Evolutionary conservation across 1,140 invertebrate genomes (phyloP).

Genomic region (Lysiphlebus fabarum): DNA sequence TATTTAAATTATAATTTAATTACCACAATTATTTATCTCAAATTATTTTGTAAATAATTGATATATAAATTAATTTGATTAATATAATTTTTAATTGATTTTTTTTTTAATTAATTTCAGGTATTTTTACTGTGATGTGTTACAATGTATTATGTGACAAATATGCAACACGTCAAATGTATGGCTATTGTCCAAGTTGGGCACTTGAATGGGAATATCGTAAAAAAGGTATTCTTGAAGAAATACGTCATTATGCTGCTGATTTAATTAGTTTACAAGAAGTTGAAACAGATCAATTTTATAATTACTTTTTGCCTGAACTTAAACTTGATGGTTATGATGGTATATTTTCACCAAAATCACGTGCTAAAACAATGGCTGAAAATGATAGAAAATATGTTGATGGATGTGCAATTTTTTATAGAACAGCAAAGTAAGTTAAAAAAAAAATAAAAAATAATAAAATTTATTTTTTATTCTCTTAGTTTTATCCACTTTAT

Average conservation of each 20-base stretch:
- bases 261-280: conserved; percentile 98
- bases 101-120: conserved; percentile 53
- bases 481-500: background rate
- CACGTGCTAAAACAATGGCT: conserved; percentile 96
- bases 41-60: too few relatives aligned
- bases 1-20: too few relatives aligned
- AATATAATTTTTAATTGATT: background rate
- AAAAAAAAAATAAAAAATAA: too few relatives aligned
- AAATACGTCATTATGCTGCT: conserved; percentile 93
- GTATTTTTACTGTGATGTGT: conserved; percentile 98
- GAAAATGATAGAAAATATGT: conserved; percentile 96
- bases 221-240: conserved; percentile 95
- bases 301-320: conserved; percentile 94
- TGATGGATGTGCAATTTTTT: conserved; percentile 99
- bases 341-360: conserved; percentile 99
- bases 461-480: conserved; percentile 30
- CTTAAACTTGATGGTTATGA: conserved; percentile 90
- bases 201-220: conserved; percentile 97
- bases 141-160: conserved; percentile 99
- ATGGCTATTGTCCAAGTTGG: conserved; percentile 96
- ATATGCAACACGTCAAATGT: conserved; percentile 96
- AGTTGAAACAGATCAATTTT: conserved; percentile 98
- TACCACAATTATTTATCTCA: too few relatives aligned
- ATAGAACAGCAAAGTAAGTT: conserved; percentile 89
- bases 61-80: too few relatives aligned